phyloP scores from a whole-genome alignment of 2,113 vertebrate species.

The Oryzias celebensis region DNA sequence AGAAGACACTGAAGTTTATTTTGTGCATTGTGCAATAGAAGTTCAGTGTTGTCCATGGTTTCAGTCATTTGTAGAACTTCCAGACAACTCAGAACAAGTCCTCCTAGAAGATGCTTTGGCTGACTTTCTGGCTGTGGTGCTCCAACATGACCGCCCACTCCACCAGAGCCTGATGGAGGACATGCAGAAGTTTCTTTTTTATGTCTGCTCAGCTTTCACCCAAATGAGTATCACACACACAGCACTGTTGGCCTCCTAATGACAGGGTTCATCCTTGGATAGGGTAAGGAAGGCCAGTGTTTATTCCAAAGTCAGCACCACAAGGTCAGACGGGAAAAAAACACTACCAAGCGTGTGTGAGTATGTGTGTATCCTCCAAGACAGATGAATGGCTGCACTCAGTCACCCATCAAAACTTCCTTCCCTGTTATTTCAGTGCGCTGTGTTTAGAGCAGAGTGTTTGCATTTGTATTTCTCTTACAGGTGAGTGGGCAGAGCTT shows the following conservation, averaged over 20 bases:
- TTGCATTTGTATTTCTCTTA: background rate
- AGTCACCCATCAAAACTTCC: conserved; percentile 7
- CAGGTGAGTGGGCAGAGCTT: too few relatives aligned
- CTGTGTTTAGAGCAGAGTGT: conserved; percentile 17
- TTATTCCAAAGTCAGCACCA: conserved; percentile 45
- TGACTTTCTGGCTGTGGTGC: too few relatives aligned
- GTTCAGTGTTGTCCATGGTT: too few relatives aligned
- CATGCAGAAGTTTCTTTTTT: too few relatives aligned
- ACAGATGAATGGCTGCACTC: background rate
- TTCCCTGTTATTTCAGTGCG: conserved; percentile 1
- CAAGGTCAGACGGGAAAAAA: conserved; percentile 44
- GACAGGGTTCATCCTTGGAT: conserved; percentile 41
- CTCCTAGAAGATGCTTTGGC: too few relatives aligned
- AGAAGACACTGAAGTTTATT: too few relatives aligned
- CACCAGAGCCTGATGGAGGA: too few relatives aligned
- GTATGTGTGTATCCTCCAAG: background rate
- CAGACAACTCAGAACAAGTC: too few relatives aligned
- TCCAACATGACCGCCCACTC: too few relatives aligned
- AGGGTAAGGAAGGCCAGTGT: conserved; percentile 26
- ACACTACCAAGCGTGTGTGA: background rate
- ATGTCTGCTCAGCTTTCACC: background rate
- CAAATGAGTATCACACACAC: conserved; percentile 3
- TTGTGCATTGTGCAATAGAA: too few relatives aligned
- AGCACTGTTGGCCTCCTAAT: conserved; percentile 34
- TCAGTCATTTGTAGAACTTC: too few relatives aligned